Evolutionary conservation across 1,140 invertebrate genomes (phyloP).

Genomic region (Drosophila athabasca): DNA sequence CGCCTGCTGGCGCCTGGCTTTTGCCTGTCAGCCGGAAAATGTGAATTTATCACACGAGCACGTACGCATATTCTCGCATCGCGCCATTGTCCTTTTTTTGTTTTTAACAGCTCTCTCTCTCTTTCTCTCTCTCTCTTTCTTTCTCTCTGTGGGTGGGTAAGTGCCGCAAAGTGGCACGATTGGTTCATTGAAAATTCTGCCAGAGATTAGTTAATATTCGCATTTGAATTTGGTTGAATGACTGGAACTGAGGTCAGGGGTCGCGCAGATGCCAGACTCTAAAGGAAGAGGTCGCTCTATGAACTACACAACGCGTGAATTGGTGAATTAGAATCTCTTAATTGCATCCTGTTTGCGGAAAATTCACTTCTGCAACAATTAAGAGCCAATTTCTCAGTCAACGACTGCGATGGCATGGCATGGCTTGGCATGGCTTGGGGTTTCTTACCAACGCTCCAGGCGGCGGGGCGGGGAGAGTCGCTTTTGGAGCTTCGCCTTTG

Average conservation of each 20-base stretch:
- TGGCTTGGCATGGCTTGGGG: slow-evolving; percentile 39
- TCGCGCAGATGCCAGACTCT: neutral
- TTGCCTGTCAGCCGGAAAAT: slow-evolving; percentile 71
- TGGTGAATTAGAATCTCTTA: slow-evolving; percentile 70
- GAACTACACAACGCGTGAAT: slow-evolving; percentile 27
- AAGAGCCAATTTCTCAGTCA: slow-evolving; percentile 68
- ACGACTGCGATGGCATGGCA: too few relatives aligned
- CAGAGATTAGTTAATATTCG: slow-evolving; percentile 74
- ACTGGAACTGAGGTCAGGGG: slow-evolving; percentile 2
- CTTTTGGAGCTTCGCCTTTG: slow-evolving; percentile 46
- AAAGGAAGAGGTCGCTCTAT: neutral
- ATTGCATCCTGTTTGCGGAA: slow-evolving; percentile 79
- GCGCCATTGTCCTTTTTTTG: slow-evolving; percentile 39
- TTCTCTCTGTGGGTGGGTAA: slow-evolving; percentile 8
- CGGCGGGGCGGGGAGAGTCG: slow-evolving; percentile 15
- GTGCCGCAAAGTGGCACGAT: slow-evolving; percentile 40
- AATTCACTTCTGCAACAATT: slow-evolving; percentile 79
- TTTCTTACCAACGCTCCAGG: slow-evolving; percentile 63
- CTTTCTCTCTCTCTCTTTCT: neutral
- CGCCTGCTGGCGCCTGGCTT: slow-evolving; percentile 18
- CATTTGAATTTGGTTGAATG: slow-evolving; percentile 59
- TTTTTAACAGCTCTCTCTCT: neutral
- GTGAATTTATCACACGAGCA: slow-evolving; percentile 82
- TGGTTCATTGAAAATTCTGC: slow-evolving; percentile 43
- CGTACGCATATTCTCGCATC: slow-evolving; percentile 68